A percentile compares a stretch with the other conserved stretches of the same genome.
Evolutionary conservation across 2,797 vertebrate species (phyloP).

Genomic region (Cossypha heuglini): DNA sequence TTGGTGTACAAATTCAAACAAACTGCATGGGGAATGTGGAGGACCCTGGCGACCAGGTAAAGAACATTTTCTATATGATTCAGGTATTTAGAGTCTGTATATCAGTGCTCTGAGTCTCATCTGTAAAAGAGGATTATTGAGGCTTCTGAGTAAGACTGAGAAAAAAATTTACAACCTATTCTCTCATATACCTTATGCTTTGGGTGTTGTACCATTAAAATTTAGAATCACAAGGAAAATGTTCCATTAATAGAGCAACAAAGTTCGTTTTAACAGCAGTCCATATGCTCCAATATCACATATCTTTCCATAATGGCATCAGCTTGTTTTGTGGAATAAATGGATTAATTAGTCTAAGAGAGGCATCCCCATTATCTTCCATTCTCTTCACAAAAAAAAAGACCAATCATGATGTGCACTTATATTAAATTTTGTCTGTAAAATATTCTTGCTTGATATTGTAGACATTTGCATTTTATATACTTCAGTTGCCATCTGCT

Average conservation of each 20-base stretch:
- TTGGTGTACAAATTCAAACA: background rate
- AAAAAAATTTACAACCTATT: background rate
- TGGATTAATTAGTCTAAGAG: conserved; percentile 58
- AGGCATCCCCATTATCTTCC: conserved; percentile 15
- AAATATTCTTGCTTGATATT: conserved; percentile 52
- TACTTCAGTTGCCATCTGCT: conserved; percentile 58
- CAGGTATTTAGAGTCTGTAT: background rate
- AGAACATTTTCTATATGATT: background rate
- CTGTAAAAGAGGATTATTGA: background rate
- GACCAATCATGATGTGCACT: conserved; percentile 34
- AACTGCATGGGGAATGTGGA: background rate
- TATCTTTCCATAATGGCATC: conserved; percentile 8
- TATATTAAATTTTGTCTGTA: conserved; percentile 49
- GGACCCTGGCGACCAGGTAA: background rate
- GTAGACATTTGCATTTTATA: conserved; percentile 59
- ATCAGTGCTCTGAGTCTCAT: background rate
- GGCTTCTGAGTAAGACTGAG: background rate
- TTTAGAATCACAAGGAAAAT: background rate
- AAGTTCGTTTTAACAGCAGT: background rate
- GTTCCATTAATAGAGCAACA: background rate
- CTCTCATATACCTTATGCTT: background rate
- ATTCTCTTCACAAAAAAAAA: background rate
- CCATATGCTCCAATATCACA: conserved; percentile 17
- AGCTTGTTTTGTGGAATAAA: conserved; percentile 51
- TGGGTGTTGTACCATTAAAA: background rate